Evolutionary conservation across 2,888 invertebrate genomes (phyloP), one percentile per base, ranked within the genome.

Genomic region (Agrochola lychnidis): DNA sequence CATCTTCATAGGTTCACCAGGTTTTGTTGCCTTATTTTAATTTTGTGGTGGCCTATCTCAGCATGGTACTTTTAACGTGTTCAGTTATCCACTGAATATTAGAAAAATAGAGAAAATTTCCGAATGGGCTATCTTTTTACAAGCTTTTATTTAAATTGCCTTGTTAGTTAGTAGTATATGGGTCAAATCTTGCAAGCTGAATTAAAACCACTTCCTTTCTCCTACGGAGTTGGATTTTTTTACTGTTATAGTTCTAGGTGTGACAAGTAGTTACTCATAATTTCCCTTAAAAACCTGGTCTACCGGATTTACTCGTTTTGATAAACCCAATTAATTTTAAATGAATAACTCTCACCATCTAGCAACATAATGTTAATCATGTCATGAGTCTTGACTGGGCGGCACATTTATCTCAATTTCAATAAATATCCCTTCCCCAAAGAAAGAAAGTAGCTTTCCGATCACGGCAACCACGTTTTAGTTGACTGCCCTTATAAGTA

Each of bases 401-500:
- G n/a, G 22, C 22, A 16, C 14, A 57, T 79, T 66, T 25, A 42
- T 84, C 63, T 69, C 25, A 53, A n/a, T 81, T 40, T 69, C 40
- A 66, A 30, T 62, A 45, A 61, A 30, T 53, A 69, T 19, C 42
- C 71, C 62, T 73, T 67, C 63, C 25, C 42, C 48, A 19, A 12
- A 40, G 40, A 36, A 45, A 36, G 85, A 83, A 85, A 85, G 85
- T 85, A 45, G 71, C 25, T 85, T 85, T 77, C 73, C 22, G 57
- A 45, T 71, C 57, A 16, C 51, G 53, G 74, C 25, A 67, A 62
- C 57, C 66, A 77, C 6, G 30, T 14, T 57, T 56, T 42, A 76
- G 63, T 76, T 82, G 53, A 82, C 61, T 70, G 79, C 61, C 78
- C 70, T 82, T 70, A 16, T 45, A 76, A 14, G 82, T 59, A 53